Evolutionary conservation across 2,797 vertebrate genomes (phyloP).

Genomic region (Sciurus vulgaris): DNA sequence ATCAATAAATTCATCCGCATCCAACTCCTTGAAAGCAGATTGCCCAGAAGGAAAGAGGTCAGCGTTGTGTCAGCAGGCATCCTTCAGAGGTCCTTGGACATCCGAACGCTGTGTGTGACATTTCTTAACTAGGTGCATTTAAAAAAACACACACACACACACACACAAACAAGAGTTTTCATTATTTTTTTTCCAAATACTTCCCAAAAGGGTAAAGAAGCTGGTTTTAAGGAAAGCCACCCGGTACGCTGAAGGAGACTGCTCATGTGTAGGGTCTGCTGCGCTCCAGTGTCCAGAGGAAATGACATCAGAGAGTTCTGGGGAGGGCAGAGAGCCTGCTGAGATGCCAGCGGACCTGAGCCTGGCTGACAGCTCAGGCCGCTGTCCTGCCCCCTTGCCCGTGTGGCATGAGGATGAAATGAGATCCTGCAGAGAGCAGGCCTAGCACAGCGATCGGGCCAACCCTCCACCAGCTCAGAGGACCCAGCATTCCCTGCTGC

Average conservation of each 20-base stretch:
- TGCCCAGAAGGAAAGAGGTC: not conserved
- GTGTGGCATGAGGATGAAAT: not conserved
- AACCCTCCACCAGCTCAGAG: not conserved
- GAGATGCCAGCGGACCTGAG: not conserved
- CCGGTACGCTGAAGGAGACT: not conserved
- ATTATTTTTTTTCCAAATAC: slow-evolving; percentile 1
- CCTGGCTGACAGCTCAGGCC: not conserved
- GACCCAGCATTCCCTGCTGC: no score
- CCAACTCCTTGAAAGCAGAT: not conserved
- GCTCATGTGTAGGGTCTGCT: not conserved
- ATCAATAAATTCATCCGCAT: not conserved
- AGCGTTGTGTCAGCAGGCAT: not conserved
- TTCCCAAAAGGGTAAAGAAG: not conserved
- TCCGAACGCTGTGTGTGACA: not conserved
- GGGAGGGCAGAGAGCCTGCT: not conserved
- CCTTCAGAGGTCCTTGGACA: not conserved
- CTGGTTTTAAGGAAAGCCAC: not conserved
- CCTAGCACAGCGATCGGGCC: not conserved
- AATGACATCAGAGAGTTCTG: not conserved
- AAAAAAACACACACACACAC: no score
- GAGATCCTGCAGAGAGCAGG: not conserved
- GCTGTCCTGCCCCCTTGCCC: accelerated
- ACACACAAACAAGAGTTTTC: not conserved
- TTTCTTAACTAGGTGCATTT: not conserved
- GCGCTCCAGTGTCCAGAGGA: not conserved